Percentiles rank a stretch among this genome's conserved stretches.
These are phyloP conservation scores for Pyrgilauda ruficollis DNA, from an alignment of 2,113 vertebrate species.

Conservation along the genomic window DNA sequence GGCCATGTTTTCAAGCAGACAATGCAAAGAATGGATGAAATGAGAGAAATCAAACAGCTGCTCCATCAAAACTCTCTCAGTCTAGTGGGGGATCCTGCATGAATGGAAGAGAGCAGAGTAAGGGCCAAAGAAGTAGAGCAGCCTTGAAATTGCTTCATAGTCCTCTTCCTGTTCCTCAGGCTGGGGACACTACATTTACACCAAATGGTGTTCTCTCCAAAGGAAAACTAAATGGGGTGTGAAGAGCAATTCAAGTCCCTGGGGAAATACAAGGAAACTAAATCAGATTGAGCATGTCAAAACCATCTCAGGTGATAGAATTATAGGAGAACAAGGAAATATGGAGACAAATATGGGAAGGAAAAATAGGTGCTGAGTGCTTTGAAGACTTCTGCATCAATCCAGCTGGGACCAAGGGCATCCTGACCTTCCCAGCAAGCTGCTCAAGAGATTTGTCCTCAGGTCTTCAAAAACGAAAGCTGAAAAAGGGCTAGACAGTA, in stretches of 20 bases:
- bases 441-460: background rate
- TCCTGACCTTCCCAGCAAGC: background rate
- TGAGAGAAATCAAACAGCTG: background rate
- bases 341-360: background rate
- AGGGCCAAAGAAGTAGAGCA: background rate
- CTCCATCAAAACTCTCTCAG: background rate
- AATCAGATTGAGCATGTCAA: constrained; percentile 43
- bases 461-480: background rate
- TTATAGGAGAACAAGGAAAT: constrained; percentile 22
- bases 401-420: background rate
- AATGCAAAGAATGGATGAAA: background rate
- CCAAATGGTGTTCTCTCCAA: background rate
- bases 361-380: constrained; percentile 2
- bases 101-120: background rate
- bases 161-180: background rate
- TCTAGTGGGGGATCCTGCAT: background rate
- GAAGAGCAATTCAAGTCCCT: constrained; percentile 21
- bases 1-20: background rate
- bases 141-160: constrained; percentile 17
- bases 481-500: background rate
- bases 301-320: constrained; percentile 27
- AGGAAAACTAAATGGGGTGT: constrained; percentile 16
- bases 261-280: constrained; percentile 38
- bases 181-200: background rate
- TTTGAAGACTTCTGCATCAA: background rate